These are phyloP conservation scores for Marronus borbonicus DNA, from an alignment of 2,888 invertebrate genomes.

Conservation along the genomic window DNA sequence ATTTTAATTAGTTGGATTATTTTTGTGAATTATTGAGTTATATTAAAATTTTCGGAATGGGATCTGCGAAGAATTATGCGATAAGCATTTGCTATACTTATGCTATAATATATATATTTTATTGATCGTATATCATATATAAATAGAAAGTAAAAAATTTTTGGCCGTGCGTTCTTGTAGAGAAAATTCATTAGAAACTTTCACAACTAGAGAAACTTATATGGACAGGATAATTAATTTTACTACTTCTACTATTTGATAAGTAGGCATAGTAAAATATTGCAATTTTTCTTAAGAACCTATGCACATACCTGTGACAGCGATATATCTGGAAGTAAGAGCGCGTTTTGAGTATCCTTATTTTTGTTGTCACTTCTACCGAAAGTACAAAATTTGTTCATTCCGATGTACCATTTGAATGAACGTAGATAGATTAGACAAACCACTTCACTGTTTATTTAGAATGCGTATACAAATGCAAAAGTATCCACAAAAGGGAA, in stretches of 20 bases:
- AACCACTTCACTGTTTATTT: conserved; percentile 12
- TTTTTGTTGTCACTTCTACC: conserved; percentile 62
- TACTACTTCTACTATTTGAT: conserved; percentile 4
- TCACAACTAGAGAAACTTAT: conserved; percentile 35
- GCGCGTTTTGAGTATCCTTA: conserved; percentile 61
- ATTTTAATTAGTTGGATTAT: too few species aligned
- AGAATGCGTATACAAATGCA: background rate
- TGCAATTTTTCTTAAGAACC: conserved; percentile 10
- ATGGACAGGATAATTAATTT: conserved; percentile 2
- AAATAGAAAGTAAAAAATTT: conserved; percentile 11
- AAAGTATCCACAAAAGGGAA: background rate
- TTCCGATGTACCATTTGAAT: conserved; percentile 49
- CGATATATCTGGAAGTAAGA: conserved; percentile 66
- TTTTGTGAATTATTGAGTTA: too few species aligned
- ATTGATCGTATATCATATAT: background rate
- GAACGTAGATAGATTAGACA: background rate
- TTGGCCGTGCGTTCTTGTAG: background rate
- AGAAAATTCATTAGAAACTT: conserved; percentile 31
- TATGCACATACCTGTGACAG: conserved; percentile 64
- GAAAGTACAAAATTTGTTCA: conserved; percentile 65
- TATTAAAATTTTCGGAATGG: too few species aligned
- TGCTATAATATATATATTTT: background rate
- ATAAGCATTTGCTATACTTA: too few species aligned
- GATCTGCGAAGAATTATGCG: too few species aligned
- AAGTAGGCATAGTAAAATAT: background rate